Base-by-base conservation (phyloP, 2,797 vertebrate species). In the Lacerta agilis region DNA sequence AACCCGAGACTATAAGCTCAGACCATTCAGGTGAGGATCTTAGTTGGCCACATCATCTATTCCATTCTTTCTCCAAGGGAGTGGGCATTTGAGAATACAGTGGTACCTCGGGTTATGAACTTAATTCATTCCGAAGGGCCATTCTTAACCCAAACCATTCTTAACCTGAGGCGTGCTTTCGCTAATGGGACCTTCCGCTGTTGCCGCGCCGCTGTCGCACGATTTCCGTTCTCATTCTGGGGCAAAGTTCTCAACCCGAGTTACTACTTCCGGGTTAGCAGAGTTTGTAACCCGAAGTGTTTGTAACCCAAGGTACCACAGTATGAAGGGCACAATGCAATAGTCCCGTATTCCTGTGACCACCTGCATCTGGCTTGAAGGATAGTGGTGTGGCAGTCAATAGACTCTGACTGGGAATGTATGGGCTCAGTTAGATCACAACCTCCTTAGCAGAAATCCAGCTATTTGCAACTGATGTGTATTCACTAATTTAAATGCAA, bases 401-500 rank as follows among this genome's bases (percentile, higher is more conserved):
- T 33, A 33, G 38, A 33, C n/a, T 78, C 33, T 18, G 1, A 20
- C 27, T 36, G 58, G 69, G 2, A 66, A 77, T 45, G 79, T 29
- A 61, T 72, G 67, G 29, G 0, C 18, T 71, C 76, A 84, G 20
- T 33, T 79, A 43, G 27, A 88, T 41, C 7, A 83, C 41, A 15
- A 25, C 8, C 23, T 23, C 61, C 73, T 83, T 79, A 82, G 72
- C 20, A 77, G 67, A 78, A 87, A 77, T 7, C 9, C 58, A 88
- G 45, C 66, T 29, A 58, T 78, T 88, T 69, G 33, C 73, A 66
- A 69, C 25, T 55, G 17, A 29, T 55, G n/a, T 17, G 20, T 87
- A n/a, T 83, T 33, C 43, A 83, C 18, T 83, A 78, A 83, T 58
- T 71, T 71, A 88, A 78, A 83, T 88, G 73, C 86, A 88, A 77